Evolutionary conservation across 2,797 vertebrate species (phyloP), one percentile per base, ranked within the genome.

Genomic region (Periparus ater): DNA sequence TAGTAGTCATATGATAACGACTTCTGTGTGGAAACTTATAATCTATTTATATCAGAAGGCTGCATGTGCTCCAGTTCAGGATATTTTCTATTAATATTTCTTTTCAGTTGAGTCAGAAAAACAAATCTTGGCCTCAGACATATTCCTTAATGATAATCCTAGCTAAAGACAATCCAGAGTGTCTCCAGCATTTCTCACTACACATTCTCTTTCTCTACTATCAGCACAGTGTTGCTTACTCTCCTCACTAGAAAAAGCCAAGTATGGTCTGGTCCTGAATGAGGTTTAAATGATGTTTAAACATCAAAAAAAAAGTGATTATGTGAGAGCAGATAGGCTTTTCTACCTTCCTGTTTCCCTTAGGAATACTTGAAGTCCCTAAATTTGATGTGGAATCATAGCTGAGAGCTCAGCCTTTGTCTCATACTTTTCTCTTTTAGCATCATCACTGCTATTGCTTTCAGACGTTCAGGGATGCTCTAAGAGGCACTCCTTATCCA

Each of bases 211-310:
- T 72, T 71, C 20, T 32, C 7, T 50, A 6, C 11, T 45, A 13
- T 42, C 30, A 44, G 6, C 17, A 6, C 10, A 32, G 17, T 17
- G 17, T 20, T 19, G 15, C 15, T 62, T 62, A 32, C 14, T 53
- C 71, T 67, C 10, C 30, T 54, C 22, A 13, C 15, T 53, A 51
- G 4, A 0, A 0, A 67, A 8, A 27, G 6, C 3, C 45, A 57
- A 51, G 6, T 30, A 42, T 5, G 17, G 13, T 54, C 26, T 47
- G 36, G 13, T 7, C 13, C 27, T 63, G 44, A 48, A 36, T 23
- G 3, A 90, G 5, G 16, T 40, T 60, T 25, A 72, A 63, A 87
- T 54, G 62, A 17, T 19, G 15, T 73, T 61, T 66, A 67, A 72
- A 72, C 4, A 29, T 7, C 2, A 9, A 26, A 55, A 73, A 55